Percentiles rank a stretch among this genome's conserved stretches.
Evolutionary conservation across 2,888 invertebrate genomes (phyloP).

Genomic region (Corbicula japonica): DNA sequence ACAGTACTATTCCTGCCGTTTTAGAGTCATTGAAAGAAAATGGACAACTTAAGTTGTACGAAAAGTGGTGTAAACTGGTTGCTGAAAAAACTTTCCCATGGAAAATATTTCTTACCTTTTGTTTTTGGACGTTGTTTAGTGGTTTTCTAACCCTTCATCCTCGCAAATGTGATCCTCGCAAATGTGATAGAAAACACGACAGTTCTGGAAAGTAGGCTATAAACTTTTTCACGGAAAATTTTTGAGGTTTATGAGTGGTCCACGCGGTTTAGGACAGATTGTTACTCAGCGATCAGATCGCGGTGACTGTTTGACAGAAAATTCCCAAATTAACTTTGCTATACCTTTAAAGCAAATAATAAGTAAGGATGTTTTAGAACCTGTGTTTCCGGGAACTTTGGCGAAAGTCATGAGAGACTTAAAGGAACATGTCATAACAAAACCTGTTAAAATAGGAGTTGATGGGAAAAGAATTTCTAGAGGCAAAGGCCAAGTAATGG

Average conservation of each 20-base stretch:
- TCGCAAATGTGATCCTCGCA: constrained; percentile 16
- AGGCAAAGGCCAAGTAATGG: constrained; percentile 19
- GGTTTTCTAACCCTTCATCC: too few relatives aligned
- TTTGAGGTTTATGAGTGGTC: constrained; percentile 36
- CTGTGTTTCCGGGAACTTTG: constrained; percentile 7
- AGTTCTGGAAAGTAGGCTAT: constrained; percentile 37
- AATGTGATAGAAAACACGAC: neutral
- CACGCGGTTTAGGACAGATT: constrained; percentile 7
- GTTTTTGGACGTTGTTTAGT: constrained; percentile 8
- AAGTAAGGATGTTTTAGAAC: neutral
- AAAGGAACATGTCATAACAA: neutral
- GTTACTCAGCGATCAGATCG: neutral
- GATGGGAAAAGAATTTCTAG: constrained; percentile 19
- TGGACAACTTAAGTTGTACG: constrained; percentile 8
- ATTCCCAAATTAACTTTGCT: constrained; percentile 25
- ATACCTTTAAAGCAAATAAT: constrained; percentile 3
- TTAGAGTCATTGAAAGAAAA: neutral
- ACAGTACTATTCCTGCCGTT: neutral
- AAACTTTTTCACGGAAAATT: constrained; percentile 35
- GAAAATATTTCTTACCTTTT: constrained; percentile 13
- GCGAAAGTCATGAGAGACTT: neutral
- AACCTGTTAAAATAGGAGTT: constrained; percentile 3
- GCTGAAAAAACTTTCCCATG: neutral
- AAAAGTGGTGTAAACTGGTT: constrained; percentile 1
- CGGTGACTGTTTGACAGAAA: constrained; percentile 1